These are phyloP conservation scores for Nephrotoma guestfalica DNA, from an alignment of 2,888 invertebrate genomes.

Conservation along the genomic window DNA sequence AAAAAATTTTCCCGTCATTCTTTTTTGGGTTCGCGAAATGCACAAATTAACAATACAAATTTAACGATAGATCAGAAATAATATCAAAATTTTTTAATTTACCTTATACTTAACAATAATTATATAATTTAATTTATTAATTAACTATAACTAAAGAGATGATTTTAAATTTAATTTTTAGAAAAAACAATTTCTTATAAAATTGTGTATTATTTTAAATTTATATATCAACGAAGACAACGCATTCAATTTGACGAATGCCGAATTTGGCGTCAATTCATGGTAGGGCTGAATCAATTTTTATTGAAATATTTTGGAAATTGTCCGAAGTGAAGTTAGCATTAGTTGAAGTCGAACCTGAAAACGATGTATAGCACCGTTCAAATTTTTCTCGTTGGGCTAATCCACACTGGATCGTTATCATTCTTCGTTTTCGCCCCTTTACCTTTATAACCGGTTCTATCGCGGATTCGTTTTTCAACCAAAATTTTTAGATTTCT, in stretches of 20 bases:
- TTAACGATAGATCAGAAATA: neutral
- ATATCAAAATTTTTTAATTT: neutral
- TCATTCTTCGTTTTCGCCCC: too few relatives aligned
- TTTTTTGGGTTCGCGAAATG: neutral
- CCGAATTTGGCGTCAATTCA: neutral
- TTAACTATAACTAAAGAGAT: neutral
- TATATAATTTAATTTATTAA: neutral
- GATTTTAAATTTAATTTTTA: neutral
- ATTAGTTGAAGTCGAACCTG: neutral
- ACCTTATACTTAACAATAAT: conserved; percentile 2
- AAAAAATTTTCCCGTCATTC: neutral
- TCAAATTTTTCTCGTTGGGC: too few relatives aligned
- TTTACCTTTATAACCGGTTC: too few relatives aligned
- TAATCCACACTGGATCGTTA: too few relatives aligned
- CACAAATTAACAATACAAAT: neutral
- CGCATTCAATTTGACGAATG: neutral
- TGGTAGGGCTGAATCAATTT: neutral
- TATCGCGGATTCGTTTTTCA: too few relatives aligned
- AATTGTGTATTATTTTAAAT: neutral
- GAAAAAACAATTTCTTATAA: neutral
- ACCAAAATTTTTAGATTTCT: too few relatives aligned
- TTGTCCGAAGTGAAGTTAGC: neutral
- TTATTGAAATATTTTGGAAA: neutral
- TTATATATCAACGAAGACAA: neutral
- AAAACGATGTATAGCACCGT: too few relatives aligned